phyloP scores from a whole-genome alignment of 1,140 invertebrate genomes.

The Magallana angulata region DNA sequence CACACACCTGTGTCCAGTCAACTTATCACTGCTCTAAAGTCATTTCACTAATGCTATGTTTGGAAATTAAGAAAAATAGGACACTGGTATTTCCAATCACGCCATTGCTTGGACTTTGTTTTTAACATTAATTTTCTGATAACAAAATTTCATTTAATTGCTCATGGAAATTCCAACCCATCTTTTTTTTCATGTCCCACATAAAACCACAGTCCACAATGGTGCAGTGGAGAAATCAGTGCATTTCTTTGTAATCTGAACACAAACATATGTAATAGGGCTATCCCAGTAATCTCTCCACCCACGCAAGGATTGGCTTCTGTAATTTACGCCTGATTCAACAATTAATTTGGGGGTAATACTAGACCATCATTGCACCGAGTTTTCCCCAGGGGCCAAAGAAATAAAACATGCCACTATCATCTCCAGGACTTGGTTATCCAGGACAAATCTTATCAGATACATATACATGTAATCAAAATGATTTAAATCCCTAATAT shows the following conservation, averaged over 20 bases:
- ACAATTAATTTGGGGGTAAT: background rate
- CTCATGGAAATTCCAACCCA: no score
- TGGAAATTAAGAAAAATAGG: background rate
- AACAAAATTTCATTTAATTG: no score
- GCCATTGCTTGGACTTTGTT: no score
- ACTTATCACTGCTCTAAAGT: background rate
- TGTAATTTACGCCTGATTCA: background rate
- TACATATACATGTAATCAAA: no score
- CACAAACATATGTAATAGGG: background rate
- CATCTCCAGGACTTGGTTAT: no score
- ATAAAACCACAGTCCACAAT: background rate
- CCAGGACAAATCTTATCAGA: no score
- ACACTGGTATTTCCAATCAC: no score
- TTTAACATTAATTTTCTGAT: no score
- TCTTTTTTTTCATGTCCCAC: no score
- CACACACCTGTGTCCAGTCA: slow-evolving; percentile 13
- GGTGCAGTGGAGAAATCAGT: background rate
- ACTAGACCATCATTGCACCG: background rate
- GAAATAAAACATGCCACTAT: background rate
- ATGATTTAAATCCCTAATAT: no score
- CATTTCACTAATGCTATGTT: background rate
- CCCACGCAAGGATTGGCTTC: background rate
- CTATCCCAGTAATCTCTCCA: background rate
- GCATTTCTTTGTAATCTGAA: background rate
- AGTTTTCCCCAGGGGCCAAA: background rate